Percentiles rank a stretch among this genome's conserved stretches.
These are phyloP conservation scores for Argyra leucocephala DNA, from an alignment of 2,888 invertebrate species.

Conservation along the genomic window DNA sequence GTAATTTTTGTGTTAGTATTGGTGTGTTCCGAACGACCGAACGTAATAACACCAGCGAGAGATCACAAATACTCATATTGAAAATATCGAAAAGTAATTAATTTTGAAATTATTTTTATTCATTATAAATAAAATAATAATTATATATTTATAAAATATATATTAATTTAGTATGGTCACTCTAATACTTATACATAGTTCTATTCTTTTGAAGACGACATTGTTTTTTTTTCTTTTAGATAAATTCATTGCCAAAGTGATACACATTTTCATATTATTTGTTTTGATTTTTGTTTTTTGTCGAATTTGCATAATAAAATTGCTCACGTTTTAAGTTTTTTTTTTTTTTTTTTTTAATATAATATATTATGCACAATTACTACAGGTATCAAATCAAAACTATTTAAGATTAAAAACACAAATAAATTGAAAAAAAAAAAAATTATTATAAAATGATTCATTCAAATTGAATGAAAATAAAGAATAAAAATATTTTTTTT, in stretches of 20 bases:
- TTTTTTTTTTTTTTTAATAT: not conserved
- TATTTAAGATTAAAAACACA: not conserved
- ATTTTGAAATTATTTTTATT: no score
- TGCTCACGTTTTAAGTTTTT: not conserved
- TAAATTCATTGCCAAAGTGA: constrained; percentile 1
- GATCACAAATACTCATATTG: no score
- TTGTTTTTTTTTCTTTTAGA: not conserved
- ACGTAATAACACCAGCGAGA: no score
- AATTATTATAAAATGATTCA: constrained; percentile 6
- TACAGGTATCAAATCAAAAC: no score
- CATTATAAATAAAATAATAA: no score
- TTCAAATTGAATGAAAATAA: not conserved
- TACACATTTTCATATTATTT: not conserved
- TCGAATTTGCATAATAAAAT: not conserved
- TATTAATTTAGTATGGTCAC: no score
- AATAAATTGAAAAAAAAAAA: not conserved
- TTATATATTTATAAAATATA: no score
- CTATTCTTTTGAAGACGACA: no score
- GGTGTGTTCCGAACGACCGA: no score
- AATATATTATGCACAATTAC: not conserved
- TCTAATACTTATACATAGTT: no score
- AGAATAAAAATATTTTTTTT: not conserved
- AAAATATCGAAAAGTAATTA: no score
- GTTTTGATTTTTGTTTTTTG: not conserved
- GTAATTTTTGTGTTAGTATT: no score